Conservation (phyloP, 2,113 vertebrate species). For the Ardeotis arabs region DNA sequence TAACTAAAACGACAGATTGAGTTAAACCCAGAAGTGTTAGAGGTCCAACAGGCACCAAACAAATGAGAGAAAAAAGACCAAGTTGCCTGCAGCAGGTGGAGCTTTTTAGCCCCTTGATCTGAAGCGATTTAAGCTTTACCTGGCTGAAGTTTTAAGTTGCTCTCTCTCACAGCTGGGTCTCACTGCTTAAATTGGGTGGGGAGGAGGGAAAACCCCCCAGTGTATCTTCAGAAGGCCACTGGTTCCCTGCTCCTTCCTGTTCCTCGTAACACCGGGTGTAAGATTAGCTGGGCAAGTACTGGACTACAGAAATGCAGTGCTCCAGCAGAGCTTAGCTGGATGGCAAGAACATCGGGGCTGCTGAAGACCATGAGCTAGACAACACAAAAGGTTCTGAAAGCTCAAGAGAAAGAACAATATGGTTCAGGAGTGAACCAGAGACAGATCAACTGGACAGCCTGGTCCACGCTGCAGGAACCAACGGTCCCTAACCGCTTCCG, state of each 20-base stretch:
- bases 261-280: no score
- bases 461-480: fast-evolving
- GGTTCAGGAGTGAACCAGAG: background rate
- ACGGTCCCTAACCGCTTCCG: fast-evolving
- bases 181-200: fast-evolving
- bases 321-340: no score
- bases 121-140: fast-evolving
- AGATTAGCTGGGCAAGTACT: no score
- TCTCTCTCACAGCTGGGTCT: background rate
- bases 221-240: fast-evolving
- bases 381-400: fast-evolving
- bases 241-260: background rate
- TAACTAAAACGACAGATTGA: background rate
- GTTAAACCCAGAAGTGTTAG: background rate
- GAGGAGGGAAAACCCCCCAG: background rate
- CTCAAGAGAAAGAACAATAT: background rate
- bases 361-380: background rate
- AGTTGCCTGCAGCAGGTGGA: background rate
- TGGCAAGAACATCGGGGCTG: no score
- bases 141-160: no score
- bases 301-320: no score
- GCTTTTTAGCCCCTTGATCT: background rate
- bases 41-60: no score
- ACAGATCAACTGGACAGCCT: background rate
- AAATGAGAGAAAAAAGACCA: no score